Conservation (phyloP, 1,140 invertebrate species). For the Trichonephila inaurata region DNA sequence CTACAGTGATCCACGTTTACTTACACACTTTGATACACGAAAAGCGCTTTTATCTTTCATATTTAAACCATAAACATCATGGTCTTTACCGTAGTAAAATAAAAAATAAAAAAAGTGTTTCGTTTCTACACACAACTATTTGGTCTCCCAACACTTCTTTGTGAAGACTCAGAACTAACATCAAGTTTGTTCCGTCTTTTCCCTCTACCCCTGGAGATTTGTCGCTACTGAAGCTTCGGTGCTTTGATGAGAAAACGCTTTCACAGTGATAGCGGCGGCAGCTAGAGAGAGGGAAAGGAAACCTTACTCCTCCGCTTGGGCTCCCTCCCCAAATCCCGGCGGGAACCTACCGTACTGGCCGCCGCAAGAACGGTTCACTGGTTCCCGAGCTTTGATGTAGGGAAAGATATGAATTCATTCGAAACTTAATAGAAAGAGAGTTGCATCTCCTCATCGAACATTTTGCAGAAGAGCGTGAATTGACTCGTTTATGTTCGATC, state of each 20-base stretch:
- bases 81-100: too few species aligned
- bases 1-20: too few species aligned
- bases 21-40: too few species aligned
- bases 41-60: too few species aligned
- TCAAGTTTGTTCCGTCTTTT: background rate
- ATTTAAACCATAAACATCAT: too few species aligned
- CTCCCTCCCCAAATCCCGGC: background rate
- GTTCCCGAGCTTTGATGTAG: background rate
- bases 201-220: background rate
- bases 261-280: background rate
- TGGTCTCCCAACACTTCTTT: background rate
- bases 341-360: background rate
- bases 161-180: background rate
- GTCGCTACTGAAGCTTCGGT: background rate
- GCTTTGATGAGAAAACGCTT: constrained; percentile 12
- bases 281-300: background rate
- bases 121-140: background rate
- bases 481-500: background rate
- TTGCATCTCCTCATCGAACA: background rate
- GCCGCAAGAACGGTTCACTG: constrained; percentile 16
- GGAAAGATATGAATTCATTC: constrained; percentile 8
- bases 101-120: too few species aligned
- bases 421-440: background rate
- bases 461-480: constrained; percentile 17
- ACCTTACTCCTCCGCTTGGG: background rate